These are phyloP conservation scores for Drosophila meridionalis DNA, from an alignment of 2,888 invertebrate species.

Conservation along the genomic window DNA sequence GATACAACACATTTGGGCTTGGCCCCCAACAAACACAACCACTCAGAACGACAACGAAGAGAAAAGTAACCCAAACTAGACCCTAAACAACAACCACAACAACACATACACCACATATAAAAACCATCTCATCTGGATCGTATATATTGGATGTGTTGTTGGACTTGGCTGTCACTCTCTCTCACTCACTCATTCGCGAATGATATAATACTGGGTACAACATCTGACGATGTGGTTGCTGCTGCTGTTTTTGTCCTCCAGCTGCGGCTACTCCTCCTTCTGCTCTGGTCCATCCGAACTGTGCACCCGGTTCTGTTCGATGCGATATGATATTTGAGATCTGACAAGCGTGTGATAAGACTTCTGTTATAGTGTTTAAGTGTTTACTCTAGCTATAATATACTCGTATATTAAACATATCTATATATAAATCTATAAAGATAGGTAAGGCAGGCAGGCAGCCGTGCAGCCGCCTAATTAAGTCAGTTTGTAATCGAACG, in stretches of 20 bases:
- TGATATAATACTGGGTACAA: conserved; percentile 46
- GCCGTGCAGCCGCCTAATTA: conserved; percentile 61
- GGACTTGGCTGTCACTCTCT: conserved; percentile 40
- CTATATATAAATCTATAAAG: conserved; percentile 1
- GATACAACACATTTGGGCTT: conserved; percentile 68
- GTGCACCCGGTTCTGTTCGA: conserved; percentile 71
- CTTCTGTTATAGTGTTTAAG: conserved; percentile 70
- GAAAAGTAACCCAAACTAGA: conserved; percentile 17
- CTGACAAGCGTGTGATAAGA: conserved; percentile 75
- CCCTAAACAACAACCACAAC: conserved; percentile 38
- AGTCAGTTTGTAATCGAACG: conserved; percentile 80
- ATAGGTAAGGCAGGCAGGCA: conserved; percentile 34
- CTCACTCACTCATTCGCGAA: not conserved
- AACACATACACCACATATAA: conserved; percentile 45
- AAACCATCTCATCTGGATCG: conserved; percentile 31
- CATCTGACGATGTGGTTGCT: conserved; percentile 67
- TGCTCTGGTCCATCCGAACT: conserved; percentile 75
- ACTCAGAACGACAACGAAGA: conserved; percentile 24
- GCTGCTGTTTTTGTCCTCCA: conserved; percentile 78
- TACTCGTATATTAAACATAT: conserved; percentile 2
- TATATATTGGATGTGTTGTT: conserved; percentile 52
- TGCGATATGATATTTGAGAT: conserved; percentile 31
- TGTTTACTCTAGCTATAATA: conserved; percentile 36
- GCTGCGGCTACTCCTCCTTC: conserved; percentile 76
- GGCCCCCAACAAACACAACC: conserved; percentile 15